Evolutionary conservation across 2,113 vertebrate species (phyloP), one percentile per base, ranked within the genome.

Genomic region (Upupa epops): DNA sequence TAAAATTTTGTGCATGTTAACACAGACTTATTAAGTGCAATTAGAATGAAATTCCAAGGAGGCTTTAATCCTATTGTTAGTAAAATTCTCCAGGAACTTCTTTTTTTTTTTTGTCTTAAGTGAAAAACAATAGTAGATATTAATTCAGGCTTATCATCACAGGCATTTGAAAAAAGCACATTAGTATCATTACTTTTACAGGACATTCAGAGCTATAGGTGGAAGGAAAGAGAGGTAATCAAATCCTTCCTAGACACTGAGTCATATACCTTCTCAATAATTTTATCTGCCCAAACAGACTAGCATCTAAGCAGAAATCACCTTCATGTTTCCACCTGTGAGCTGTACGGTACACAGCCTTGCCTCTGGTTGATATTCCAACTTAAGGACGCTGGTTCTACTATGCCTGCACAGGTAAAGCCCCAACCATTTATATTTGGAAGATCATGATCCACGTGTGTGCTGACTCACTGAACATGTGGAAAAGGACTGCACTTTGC

Each of bases 291-390:
- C 37, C 80, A 91, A 91, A 95, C 6, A 95, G 60, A 93, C 6
- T 31, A 19, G 63, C 86, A 95, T 95, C 84, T 92, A 92, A 96
- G 83, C 32, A 73, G 85, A 90, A 88, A 89, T 74, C 48, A 83
- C 72, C 55, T 93, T 92, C 89, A 75, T 86, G 91, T 96, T 96
- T 96, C 85, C 56, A 94, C 89, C 77, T 91, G 90, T 64, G 89
- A 85, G 51, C 25, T 69, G 68, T 51, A 78, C 34, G 90, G 59
- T 6, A 8, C 48, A 90, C 29, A 88, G 77, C 61, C 36, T 37
- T 68, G 86, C 61, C 79, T 75, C 60, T 17, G 42, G 89, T 86
- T 86, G 55, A 88, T 74, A 83, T 84, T 93, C 69, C 52, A 85
- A 5, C 73, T 94, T 88, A 79, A 60, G 81, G 37, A 81, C 87